These are phyloP conservation scores for Phoenicopterus ruber DNA, from an alignment of 2,113 vertebrate species.

Conservation along the genomic window DNA sequence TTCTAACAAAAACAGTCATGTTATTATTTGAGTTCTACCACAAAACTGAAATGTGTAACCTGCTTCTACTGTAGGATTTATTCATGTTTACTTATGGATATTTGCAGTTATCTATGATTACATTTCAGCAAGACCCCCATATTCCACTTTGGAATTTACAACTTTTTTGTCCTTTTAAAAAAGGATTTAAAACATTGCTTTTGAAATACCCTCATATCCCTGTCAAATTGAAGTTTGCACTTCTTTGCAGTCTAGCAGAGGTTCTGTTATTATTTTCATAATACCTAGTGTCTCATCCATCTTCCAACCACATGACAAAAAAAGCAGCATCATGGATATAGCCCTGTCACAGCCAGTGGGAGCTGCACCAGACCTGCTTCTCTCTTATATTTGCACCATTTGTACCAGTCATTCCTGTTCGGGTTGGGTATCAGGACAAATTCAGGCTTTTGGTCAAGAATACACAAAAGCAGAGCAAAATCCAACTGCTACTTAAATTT, in stretches of 20 bases:
- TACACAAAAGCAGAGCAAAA: background rate
- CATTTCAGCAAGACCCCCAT: background rate
- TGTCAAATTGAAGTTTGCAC: background rate
- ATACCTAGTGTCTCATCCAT: background rate
- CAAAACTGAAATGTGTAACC: background rate
- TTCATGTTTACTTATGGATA: background rate
- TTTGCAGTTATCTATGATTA: background rate
- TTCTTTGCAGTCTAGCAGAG: background rate
- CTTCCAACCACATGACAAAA: background rate
- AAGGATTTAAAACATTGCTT: background rate
- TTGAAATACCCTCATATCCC: background rate
- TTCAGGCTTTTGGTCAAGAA: background rate
- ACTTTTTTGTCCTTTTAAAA: background rate
- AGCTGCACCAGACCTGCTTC: background rate
- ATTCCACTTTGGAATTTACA: background rate
- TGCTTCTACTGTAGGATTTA: background rate
- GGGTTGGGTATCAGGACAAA: background rate
- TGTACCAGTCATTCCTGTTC: background rate
- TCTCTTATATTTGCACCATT: background rate
- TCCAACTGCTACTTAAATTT: background rate
- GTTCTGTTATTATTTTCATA: background rate
- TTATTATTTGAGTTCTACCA: background rate
- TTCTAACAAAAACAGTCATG: background rate
- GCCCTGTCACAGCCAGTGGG: background rate
- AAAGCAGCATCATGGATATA: background rate